A percentile compares a stretch with the other conserved stretches of the same genome.
Evolutionary conservation across 2,113 vertebrate genomes (phyloP).

Genomic region (Ptychochromis oligacanthus): DNA sequence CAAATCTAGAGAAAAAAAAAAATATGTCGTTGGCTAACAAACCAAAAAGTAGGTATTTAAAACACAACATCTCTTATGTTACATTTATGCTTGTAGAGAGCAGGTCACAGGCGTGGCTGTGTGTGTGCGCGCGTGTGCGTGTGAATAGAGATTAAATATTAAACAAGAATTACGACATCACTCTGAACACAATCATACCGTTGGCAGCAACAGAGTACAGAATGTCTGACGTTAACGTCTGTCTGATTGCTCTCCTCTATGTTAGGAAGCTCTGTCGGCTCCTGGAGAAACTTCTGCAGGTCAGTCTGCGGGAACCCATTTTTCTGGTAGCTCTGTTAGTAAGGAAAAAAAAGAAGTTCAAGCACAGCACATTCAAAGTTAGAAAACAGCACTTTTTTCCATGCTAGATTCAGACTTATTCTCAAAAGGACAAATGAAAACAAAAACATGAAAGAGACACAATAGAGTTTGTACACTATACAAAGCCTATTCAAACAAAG

Average conservation of each 20-base stretch:
- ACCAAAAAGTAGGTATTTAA: not conserved
- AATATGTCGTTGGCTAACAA: not conserved
- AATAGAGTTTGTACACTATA: no score
- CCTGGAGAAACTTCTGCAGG: slow-evolving; percentile 88
- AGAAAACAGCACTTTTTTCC: not conserved
- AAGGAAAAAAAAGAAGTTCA: not conserved
- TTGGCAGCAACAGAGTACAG: slow-evolving; percentile 81
- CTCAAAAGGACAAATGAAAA: no score
- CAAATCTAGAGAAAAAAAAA: not conserved
- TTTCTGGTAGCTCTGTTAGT: slow-evolving; percentile 87
- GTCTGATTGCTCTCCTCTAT: slow-evolving; percentile 58
- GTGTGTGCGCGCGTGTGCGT: not conserved
- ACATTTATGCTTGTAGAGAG: not conserved
- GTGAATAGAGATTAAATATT: not conserved
- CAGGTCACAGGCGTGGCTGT: not conserved
- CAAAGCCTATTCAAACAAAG: no score
- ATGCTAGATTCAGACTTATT: not conserved
- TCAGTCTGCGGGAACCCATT: slow-evolving; percentile 90
- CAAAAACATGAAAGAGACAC: no score
- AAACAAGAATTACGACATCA: not conserved
- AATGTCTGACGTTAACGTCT: slow-evolving; percentile 18
- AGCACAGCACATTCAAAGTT: not conserved
- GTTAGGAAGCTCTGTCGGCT: slow-evolving; percentile 60
- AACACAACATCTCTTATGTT: not conserved
- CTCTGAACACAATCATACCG: slow-evolving; percentile 72